phyloP scores from a whole-genome alignment of 2,113 vertebrate species.

The Labeo catla region DNA sequence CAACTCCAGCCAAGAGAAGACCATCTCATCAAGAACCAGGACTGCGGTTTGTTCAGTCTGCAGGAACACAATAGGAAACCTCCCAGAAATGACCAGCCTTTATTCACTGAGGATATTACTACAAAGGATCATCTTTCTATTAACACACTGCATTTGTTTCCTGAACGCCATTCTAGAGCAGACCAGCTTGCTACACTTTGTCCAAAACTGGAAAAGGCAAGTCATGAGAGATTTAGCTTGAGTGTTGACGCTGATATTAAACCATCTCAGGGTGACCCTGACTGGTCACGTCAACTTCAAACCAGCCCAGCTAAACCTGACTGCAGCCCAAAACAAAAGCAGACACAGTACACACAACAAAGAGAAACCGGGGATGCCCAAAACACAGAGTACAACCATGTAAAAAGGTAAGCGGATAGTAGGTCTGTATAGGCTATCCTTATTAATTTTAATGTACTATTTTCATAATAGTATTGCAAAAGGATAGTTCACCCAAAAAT shows the following conservation, averaged over 20 bases:
- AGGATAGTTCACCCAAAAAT: not conserved
- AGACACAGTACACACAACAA: not conserved
- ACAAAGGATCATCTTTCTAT: not conserved
- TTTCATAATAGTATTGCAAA: not conserved
- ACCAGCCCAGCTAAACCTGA: not conserved
- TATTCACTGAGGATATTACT: slow-evolving; percentile 21
- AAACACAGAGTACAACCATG: slow-evolving; percentile 16
- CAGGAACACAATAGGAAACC: slow-evolving; percentile 13
- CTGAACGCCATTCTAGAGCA: slow-evolving; percentile 6
- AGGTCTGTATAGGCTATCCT: not conserved
- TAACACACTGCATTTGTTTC: slow-evolving; percentile 16
- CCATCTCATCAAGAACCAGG: slow-evolving; percentile 9
- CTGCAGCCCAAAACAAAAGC: not conserved
- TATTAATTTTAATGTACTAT: not conserved
- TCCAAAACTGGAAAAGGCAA: not conserved
- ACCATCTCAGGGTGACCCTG: not conserved
- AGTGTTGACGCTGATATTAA: slow-evolving; percentile 4
- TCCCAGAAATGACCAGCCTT: slow-evolving; percentile 18
- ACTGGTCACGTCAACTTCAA: not conserved
- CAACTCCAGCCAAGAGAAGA: not conserved
- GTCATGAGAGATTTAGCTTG: not conserved
- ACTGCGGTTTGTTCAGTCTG: slow-evolving; percentile 19
- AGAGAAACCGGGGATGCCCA: not conserved
- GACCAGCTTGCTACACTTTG: not conserved
- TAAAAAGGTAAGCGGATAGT: not conserved